A percentile compares a stretch with the other conserved stretches of the same genome.
These are phyloP conservation scores for Cassiopea xamachana DNA, from an alignment of 30 jellyfish, hydroid and myxozoan genomes.

Conservation along the genomic window DNA sequence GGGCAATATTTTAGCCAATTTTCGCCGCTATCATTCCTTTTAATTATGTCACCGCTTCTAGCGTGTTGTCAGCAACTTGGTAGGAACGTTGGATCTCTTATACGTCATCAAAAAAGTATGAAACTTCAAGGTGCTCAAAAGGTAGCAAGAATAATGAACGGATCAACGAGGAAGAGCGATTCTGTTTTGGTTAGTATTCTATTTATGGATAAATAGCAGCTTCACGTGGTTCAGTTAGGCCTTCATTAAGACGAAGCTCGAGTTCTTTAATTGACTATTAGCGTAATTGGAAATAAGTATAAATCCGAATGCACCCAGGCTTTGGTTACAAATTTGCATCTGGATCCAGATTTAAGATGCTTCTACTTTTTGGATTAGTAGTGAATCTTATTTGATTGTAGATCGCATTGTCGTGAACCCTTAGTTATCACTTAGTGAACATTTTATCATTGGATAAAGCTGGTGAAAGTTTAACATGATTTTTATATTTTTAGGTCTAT, in stretches of 20 bases:
- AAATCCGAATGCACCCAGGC: too few relatives aligned
- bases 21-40: conserved; percentile 39
- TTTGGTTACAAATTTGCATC: too few relatives aligned
- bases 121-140: conserved; percentile 43
- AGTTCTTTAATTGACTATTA: too few relatives aligned
- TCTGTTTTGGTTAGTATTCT: conserved; percentile 1
- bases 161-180: conserved; percentile 13
- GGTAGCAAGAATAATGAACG: conserved; percentile 45
- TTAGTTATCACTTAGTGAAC: too few relatives aligned
- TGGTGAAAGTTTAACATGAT: too few relatives aligned
- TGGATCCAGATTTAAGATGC: too few relatives aligned
- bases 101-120: conserved; percentile 35
- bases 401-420: too few relatives aligned
- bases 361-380: too few relatives aligned
- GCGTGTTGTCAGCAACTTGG: conserved; percentile 46
- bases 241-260: background rate
- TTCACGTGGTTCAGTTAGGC: background rate
- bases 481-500: too few relatives aligned
- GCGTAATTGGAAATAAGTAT: too few relatives aligned
- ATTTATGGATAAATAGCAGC: background rate
- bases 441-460: too few relatives aligned
- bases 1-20: background rate
- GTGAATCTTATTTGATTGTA: too few relatives aligned
- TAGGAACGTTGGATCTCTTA: background rate
- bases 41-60: conserved; percentile 62